Evolutionary conservation across 2,797 vertebrate species (phyloP), one percentile per base, ranked within the genome.

Genomic region (Perodicticus potto): DNA sequence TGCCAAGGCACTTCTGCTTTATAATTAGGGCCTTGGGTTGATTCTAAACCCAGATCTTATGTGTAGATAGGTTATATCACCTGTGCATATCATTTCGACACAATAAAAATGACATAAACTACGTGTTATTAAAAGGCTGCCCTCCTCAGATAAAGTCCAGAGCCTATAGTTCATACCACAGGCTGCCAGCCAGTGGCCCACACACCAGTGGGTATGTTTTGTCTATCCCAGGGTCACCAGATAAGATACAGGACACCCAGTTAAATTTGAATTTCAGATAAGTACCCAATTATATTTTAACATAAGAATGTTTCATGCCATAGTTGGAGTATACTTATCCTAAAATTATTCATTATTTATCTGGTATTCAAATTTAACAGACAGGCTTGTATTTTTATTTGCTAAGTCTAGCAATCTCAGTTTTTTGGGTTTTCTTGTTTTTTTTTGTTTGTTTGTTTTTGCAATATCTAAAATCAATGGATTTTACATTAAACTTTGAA

Each of bases 181-280:
- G 20, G 16, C 19, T 57, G 19, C 11, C 40, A 59, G 2, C 4
- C 11, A 34, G 25, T 23, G 29, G 57, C 34, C 69, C 7, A 5
- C 4, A 7, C 2, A 1, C 25, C 37, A 53, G 1, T 10, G 32
- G 27, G 16, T 16, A 7, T 8, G 7, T n/a, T 17, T 45, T 32
- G 12, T 83, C 74, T 34, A 25, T 69, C 17, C 3, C 53, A 65
- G 11, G 27, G 23, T 72, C 76, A 7, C 29, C 72, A 49, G 20
- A n/a, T 43, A 88, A 88, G 40, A 49, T n/a, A 17, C 29, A 49
- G 5, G 32, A 45, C 22, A 53, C 72, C 7, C 11, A 27, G 2
- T 72, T 84, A 87, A 73, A 22, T 90, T 37, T n/a, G 25, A 43
- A 57, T 22, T 94, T 84, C 49, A 80, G 29, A 61, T 53, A 49